Evolutionary conservation across 2,888 invertebrate genomes (phyloP).

Genomic region (Heliconius aoede): DNA sequence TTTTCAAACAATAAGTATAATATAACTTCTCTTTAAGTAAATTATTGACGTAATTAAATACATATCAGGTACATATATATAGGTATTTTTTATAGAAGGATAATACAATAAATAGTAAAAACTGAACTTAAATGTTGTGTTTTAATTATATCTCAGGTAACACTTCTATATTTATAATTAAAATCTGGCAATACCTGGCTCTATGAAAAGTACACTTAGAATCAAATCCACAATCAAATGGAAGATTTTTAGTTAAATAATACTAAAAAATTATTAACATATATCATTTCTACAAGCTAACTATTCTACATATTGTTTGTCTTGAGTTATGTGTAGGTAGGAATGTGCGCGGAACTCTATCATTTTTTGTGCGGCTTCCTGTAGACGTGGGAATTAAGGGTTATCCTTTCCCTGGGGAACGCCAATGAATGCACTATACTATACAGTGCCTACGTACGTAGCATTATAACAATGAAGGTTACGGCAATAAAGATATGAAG

Average conservation of each 20-base stretch:
- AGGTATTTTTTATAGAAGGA: background rate
- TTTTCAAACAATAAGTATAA: background rate
- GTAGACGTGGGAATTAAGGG: slow-evolving; percentile 59
- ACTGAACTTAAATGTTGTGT: background rate
- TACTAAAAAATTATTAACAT: background rate
- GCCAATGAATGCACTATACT: slow-evolving; percentile 20
- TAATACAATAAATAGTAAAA: background rate
- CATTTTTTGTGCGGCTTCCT: slow-evolving; percentile 66
- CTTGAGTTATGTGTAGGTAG: slow-evolving; percentile 32
- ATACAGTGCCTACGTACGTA: background rate
- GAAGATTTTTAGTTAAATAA: background rate
- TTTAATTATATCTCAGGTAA: no score
- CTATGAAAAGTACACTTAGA: no score
- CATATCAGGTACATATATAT: no score
- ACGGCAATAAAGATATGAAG: slow-evolving; percentile 1
- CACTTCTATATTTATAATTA: no score
- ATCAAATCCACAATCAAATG: background rate
- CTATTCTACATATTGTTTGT: slow-evolving; percentile 21
- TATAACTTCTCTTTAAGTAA: background rate
- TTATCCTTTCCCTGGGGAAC: slow-evolving; percentile 58
- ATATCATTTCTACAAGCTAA: background rate
- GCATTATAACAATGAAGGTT: background rate
- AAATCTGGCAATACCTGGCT: no score
- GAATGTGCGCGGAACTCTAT: slow-evolving; percentile 44
- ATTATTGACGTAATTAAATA: no score